A percentile compares a stretch with the other conserved stretches of the same genome.
These are phyloP conservation scores for Stenotaenia linearis DNA, from an alignment of 2,888 invertebrate species.

Conservation along the genomic window DNA sequence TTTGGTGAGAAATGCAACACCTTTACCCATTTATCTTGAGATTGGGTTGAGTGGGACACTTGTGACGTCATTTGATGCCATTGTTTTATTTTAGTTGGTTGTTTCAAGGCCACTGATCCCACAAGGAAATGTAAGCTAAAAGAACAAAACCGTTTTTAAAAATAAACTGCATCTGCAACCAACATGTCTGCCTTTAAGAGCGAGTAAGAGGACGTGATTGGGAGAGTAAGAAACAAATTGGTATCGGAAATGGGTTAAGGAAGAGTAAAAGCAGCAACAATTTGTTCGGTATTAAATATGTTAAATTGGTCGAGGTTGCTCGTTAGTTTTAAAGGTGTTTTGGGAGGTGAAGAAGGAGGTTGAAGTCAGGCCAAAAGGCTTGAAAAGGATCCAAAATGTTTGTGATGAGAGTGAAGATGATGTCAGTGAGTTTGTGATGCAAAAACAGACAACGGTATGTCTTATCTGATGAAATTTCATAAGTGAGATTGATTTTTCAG, in stretches of 20 bases:
- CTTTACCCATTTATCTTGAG: neutral
- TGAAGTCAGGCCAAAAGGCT: neutral
- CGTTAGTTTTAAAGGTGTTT: neutral
- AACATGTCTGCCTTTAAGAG: conserved; percentile 9
- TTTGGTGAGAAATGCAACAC: neutral
- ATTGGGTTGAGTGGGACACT: neutral
- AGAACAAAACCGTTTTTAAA: neutral
- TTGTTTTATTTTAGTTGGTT: neutral
- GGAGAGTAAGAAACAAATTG: neutral
- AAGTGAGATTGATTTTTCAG: too few relatives aligned
- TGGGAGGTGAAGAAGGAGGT: neutral
- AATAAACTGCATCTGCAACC: neutral
- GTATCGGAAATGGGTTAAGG: neutral
- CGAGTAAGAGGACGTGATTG: neutral
- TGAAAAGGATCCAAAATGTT: neutral
- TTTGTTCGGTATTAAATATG: neutral
- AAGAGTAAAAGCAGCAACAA: neutral
- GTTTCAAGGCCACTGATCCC: neutral
- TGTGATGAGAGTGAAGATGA: too few relatives aligned
- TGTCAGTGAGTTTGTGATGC: too few relatives aligned
- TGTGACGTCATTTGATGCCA: neutral
- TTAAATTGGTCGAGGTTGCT: neutral
- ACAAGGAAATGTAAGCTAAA: neutral
- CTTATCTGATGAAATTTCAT: too few relatives aligned
- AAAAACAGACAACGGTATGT: too few relatives aligned